Base-by-base conservation (phyloP, 2,113 vertebrate genomes). In the Panurus biarmicus region DNA sequence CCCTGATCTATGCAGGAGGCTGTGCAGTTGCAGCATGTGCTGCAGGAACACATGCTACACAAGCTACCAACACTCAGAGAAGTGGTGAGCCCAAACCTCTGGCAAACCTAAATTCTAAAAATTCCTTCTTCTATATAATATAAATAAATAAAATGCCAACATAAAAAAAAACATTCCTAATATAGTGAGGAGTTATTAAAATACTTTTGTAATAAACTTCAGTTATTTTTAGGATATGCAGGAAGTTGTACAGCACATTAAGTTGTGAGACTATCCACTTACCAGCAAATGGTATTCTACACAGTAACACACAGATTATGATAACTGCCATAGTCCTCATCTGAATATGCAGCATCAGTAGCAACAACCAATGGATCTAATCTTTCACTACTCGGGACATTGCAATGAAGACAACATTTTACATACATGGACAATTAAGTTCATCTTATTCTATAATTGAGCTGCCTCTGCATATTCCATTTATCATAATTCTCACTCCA, bases 271-370 rank as follows among this genome's bases (percentile, higher is more conserved):
- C 94, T 94, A 97, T 90, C 91, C 93, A 95, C 93, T 95, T 95
- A 96, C 93, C 96, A 95, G 95, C 91, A 95, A 95, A 96, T 93
- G 71, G 90, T 61, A 94, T 93, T 96, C 95, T 94, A 96, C 95
- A 96, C 93, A 94, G 92, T 51, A 91, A 95, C 93, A 97, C 94
- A 96, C 85, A 96, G 89, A 93, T 78, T 45, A 91, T 54, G 87
- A 79, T 76, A 90, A 90, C 90, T 94, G 93, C 87, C 90, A 74
- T 14, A 86, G 87, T 92, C 88, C 93, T 95, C 88, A 48, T 90
- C 87, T 65, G 87, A 84, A 83, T 74, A 94, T 26, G 82, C 88
- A 94, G 88, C 93, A 94, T 94, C 95, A 95, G 94, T 85, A 95
- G 90, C 95, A 93, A 96, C 94, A 94, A 94, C 94, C 95, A 96